Base-by-base conservation (phyloP, 2,888 invertebrate species). In the Leucophenga maculata region DNA sequence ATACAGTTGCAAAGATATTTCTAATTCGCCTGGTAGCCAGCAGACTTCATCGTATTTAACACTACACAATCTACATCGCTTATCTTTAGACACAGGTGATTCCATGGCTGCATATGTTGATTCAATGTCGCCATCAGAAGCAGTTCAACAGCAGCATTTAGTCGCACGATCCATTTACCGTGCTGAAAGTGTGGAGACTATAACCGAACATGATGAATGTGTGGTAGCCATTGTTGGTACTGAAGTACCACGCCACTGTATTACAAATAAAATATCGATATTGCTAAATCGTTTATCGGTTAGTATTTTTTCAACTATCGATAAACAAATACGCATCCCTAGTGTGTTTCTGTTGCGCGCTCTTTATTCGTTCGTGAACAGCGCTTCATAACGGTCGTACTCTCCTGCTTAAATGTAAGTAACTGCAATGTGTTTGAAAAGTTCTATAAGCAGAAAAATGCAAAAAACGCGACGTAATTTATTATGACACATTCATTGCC, bases 401-500 rank as follows among this genome's bases (percentile, higher is more conserved):
- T 26, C 26, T 26, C 26, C 26, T 39, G 39, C 57, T 86, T 85
- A 80, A 83, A 86, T 83, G 86, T 86, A 86, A 86, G 86, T 86
- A 84, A 71, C 68, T 26, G 73, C 75, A 72, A 70, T 46, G 46
- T 46, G 14, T 14, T 14, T 46, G 3, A 46, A 46, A 46, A 46
- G 6, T 46, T 50, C 14, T 50, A n/a, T n/a, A 50, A 50, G 18
- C n/a, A 8, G 9, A 57, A 26, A 70, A 74, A 69, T 78, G 72
- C 65, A 26, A 52, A 65, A 54, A 32, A 64, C 48, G 66, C 68
- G 67, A 62, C 65, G 48, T 8, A 60, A 20, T 67, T 48, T 16
- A 50, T 16, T 16, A 16, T 16, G 50, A 18, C 50, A 50, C 50
- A 50, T n/a, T 14, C 50, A 50, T n/a, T 14, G 16, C n/a, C 50